Percentiles rank a stretch among this genome's conserved stretches.
These are phyloP conservation scores for Cryptophagus acutangulus DNA, from an alignment of 2,888 invertebrate genomes.

Conservation along the genomic window DNA sequence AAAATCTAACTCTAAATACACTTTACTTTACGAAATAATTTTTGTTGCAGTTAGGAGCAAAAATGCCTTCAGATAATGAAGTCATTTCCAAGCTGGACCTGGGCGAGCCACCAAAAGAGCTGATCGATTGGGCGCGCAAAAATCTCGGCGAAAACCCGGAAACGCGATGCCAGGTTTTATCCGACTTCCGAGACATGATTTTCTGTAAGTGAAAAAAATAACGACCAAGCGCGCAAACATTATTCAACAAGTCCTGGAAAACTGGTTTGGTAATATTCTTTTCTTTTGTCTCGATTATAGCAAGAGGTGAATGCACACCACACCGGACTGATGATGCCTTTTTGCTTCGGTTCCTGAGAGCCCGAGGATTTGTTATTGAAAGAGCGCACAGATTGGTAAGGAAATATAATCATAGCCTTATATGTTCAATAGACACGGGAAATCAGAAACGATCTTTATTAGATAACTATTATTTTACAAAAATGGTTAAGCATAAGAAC, in stretches of 20 bases:
- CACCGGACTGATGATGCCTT: slow-evolving; percentile 73
- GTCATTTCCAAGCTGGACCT: slow-evolving; percentile 59
- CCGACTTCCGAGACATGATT: slow-evolving; percentile 69
- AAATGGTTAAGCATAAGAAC: no score
- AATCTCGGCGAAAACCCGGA: slow-evolving; percentile 68
- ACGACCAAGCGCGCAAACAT: no score
- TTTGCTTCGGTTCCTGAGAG: slow-evolving; percentile 68
- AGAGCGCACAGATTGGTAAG: slow-evolving; percentile 71
- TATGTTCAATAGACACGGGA: no score
- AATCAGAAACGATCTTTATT: no score
- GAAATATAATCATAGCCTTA: no score
- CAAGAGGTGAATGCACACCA: slow-evolving; percentile 68
- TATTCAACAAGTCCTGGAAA: no score
- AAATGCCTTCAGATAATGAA: slow-evolving; percentile 49
- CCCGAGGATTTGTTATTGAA: slow-evolving; percentile 66
- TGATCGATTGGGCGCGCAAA: slow-evolving; percentile 62
- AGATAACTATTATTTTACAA: no score
- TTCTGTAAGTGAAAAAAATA: slow-evolving; percentile 58
- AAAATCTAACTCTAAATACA: no score
- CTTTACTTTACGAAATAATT: no score
- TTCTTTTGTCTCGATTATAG: slow-evolving; percentile 53
- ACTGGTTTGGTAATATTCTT: no score
- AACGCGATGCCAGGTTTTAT: slow-evolving; percentile 61
- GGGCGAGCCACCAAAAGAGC: slow-evolving; percentile 59
- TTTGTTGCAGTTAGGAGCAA: no score